These are phyloP conservation scores for Pomacea canaliculata DNA, from an alignment of 2,888 invertebrate species.

Conservation along the genomic window DNA sequence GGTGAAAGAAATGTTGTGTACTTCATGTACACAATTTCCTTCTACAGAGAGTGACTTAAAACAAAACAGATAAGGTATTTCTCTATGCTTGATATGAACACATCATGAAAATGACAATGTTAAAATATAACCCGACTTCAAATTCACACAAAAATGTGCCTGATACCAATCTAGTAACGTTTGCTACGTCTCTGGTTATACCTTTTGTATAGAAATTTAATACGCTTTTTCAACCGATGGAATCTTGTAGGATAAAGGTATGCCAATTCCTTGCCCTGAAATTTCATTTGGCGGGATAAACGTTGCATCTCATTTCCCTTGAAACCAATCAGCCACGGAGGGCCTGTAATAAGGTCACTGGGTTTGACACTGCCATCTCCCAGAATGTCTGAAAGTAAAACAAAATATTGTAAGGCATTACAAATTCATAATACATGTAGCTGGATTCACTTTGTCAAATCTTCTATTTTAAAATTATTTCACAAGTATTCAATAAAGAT, in stretches of 20 bases:
- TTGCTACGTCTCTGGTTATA: conserved; percentile 47
- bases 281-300: conserved; percentile 52
- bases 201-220: conserved; percentile 59
- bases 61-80: no score
- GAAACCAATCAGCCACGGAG: conserved; percentile 90
- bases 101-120: no score
- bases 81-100: no score
- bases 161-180: background rate
- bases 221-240: conserved; percentile 56
- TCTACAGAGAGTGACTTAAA: no score
- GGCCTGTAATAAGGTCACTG: conserved; percentile 84
- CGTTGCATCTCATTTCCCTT: conserved; percentile 82
- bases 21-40: no score
- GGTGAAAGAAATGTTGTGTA: no score
- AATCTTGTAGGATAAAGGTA: conserved; percentile 56
- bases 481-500: no score
- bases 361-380: conserved; percentile 88
- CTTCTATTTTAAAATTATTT: no score
- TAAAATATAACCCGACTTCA: no score
- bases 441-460: no score
- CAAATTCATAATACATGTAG: no score
- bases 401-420: background rate
- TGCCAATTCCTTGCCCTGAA: conserved; percentile 51
- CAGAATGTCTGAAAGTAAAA: conserved; percentile 78
- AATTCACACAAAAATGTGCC: no score